A percentile compares a stretch with the other conserved stretches of the same genome.
Conservation (phyloP, 2,797 vertebrate species). For the Falco naumanni region DNA sequence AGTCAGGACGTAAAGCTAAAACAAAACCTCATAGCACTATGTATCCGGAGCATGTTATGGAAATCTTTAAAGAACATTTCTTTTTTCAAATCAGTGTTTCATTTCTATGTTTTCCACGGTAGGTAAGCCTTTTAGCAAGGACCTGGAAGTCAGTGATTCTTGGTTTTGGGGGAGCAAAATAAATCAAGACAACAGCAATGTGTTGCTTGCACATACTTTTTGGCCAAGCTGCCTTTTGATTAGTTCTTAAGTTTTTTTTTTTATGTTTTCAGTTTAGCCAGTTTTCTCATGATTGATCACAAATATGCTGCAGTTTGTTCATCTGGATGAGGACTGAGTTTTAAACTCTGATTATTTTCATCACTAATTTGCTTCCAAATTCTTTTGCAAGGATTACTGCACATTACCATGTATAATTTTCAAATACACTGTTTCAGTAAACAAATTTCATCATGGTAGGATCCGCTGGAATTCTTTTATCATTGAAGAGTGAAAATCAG, state of each 20-base stretch:
- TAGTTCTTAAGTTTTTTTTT: neutral
- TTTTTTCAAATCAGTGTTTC: neutral
- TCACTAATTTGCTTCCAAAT: neutral
- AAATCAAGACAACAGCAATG: neutral
- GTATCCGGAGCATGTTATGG: neutral
- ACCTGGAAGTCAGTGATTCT: neutral
- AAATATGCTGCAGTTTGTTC: neutral
- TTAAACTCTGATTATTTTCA: neutral
- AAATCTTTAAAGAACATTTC: neutral
- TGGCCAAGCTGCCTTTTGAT: neutral
- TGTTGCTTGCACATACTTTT: neutral
- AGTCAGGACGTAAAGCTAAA: constrained; percentile 2
- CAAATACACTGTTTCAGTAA: neutral
- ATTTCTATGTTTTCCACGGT: neutral
- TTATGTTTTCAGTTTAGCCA: neutral
- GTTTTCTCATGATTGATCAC: neutral
- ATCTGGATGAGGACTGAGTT: neutral
- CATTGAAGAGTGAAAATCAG: neutral
- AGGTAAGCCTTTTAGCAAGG: neutral
- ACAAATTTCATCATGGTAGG: neutral
- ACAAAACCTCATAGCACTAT: neutral
- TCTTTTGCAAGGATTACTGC: neutral
- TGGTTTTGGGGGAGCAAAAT: neutral
- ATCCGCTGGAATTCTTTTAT: neutral
- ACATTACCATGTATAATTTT: neutral